phyloP scores from a whole-genome alignment of 2,888 invertebrate species.

The Dryobota labecula region DNA sequence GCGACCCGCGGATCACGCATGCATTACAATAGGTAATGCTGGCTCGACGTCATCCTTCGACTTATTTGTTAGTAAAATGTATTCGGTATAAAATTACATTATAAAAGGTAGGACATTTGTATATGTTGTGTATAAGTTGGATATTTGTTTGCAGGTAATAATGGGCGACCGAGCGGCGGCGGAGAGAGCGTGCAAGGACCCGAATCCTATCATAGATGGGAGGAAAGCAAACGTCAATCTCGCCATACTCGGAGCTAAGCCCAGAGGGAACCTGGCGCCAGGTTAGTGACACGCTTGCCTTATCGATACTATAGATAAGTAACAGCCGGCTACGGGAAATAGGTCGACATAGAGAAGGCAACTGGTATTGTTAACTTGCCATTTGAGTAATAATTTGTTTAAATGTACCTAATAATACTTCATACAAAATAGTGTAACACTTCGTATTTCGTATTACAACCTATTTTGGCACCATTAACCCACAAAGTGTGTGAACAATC shows the following conservation, averaged over 20 bases:
- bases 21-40: slow-evolving; percentile 88
- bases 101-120: slow-evolving; percentile 24
- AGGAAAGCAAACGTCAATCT: slow-evolving; percentile 99
- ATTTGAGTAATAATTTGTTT: slow-evolving; percentile 20
- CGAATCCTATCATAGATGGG: slow-evolving; percentile 99
- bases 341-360: slow-evolving; percentile 41
- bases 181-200: slow-evolving; percentile 98
- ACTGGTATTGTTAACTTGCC: slow-evolving; percentile 19
- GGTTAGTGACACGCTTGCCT: slow-evolving; percentile 85
- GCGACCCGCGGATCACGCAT: slow-evolving; percentile 83
- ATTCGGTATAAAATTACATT: slow-evolving; percentile 41
- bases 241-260: slow-evolving; percentile 99
- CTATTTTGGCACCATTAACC: slow-evolving; percentile 14
- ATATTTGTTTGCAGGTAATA: slow-evolving; percentile 94
- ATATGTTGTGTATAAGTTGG: no score
- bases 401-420: slow-evolving; percentile 15
- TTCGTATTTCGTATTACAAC: not conserved
- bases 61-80: slow-evolving; percentile 75
- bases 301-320: slow-evolving; percentile 59
- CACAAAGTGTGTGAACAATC: slow-evolving; percentile 14
- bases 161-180: slow-evolving; percentile 99
- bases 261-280: slow-evolving; percentile 96
- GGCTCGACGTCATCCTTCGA: slow-evolving; percentile 75
- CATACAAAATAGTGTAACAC: slow-evolving; percentile 2
- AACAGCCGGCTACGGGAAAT: slow-evolving; percentile 46